Base-by-base conservation (phyloP, 2,888 invertebrate genomes). In the Liodrosophila aerea region DNA sequence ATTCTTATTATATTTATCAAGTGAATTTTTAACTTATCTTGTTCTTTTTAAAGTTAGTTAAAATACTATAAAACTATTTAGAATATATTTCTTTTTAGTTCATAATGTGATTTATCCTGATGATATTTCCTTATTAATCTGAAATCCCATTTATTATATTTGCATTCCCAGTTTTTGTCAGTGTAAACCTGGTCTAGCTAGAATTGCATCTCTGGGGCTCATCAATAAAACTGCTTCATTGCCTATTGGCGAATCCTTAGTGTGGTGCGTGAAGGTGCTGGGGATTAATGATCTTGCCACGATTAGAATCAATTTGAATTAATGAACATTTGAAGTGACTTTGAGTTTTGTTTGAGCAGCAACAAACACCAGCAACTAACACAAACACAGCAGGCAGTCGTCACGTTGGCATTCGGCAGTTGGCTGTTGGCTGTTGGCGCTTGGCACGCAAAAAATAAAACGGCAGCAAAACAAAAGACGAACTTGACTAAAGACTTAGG, bases 241-340 rank as follows among this genome's bases (percentile, higher is more conserved):
- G n/a, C n/a, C n/a, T n/a, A n/a, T n/a, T n/a, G n/a, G n/a, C 60
- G 49, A 40, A 56, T 54, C 54, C 64, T 52, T 34, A 15, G 18
- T 40, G n/a, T 22, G 39, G 40, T 64, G 77, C 86, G 86, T 77
- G 76, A 76, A 84, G 85, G 78, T 75, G 81, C 76, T 77, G 72
- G 76, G 84, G 82, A 78, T 78, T 81, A 78, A 78, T 78, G 86
- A 76, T 74, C 54, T 40, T 54, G 71, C 82, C 61, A 59, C 78
- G 82, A 84, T 78, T 81, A 81, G 85, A 86, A 78, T 85, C 78
- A 66, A 84, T 84, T 78, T 70, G 78, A 78, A 86, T 78, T 78
- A 78, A 78, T 86, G 78, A 73, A 81, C 82, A 65, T 66, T 84
- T 64, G 62, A 76, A 57, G 62, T 62, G 78, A 47, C 66, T 84